Evolutionary conservation across 2,888 invertebrate genomes (phyloP).

Genomic region (Drosophila demipolita): DNA sequence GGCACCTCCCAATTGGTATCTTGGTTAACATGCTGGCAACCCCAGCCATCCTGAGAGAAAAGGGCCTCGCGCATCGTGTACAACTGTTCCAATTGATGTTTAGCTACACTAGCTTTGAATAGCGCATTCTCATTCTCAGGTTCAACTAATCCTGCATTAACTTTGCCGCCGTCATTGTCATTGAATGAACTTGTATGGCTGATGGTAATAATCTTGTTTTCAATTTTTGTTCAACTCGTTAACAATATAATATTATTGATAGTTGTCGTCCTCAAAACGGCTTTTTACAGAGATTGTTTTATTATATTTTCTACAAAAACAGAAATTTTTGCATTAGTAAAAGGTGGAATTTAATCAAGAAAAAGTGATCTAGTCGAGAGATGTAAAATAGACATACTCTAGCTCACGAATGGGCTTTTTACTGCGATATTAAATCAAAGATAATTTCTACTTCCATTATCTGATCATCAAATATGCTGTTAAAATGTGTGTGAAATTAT

Average conservation of each 20-base stretch:
- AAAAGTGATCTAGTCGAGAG: not conserved
- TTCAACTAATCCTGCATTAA: constrained; percentile 65
- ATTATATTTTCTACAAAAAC: constrained; percentile 26
- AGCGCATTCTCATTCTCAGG: constrained; percentile 86
- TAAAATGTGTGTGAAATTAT: not conserved
- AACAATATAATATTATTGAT: constrained; percentile 12
- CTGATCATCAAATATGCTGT: not conserved
- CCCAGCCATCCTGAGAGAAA: constrained; percentile 97
- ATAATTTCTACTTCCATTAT: not conserved
- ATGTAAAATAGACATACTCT: not conserved
- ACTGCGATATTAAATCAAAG: not conserved
- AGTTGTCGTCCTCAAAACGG: constrained; percentile 2
- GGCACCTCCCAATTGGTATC: constrained; percentile 97
- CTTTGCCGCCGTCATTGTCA: constrained; percentile 55
- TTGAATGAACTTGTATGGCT: constrained; percentile 45
- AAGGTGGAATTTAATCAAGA: not conserved
- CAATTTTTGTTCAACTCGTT: constrained; percentile 39
- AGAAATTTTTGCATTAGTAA: not conserved
- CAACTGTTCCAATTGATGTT: constrained; percentile 93
- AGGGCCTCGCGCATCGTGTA: constrained; percentile 96
- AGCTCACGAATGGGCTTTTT: not conserved
- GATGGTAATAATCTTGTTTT: constrained; percentile 53
- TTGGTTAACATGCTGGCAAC: constrained; percentile 97
- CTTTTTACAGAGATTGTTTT: not conserved
- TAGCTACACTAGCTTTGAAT: constrained; percentile 88